These are phyloP conservation scores for Pandemis cinnamomeana DNA, from an alignment of 2,888 invertebrate genomes.

Conservation along the genomic window DNA sequence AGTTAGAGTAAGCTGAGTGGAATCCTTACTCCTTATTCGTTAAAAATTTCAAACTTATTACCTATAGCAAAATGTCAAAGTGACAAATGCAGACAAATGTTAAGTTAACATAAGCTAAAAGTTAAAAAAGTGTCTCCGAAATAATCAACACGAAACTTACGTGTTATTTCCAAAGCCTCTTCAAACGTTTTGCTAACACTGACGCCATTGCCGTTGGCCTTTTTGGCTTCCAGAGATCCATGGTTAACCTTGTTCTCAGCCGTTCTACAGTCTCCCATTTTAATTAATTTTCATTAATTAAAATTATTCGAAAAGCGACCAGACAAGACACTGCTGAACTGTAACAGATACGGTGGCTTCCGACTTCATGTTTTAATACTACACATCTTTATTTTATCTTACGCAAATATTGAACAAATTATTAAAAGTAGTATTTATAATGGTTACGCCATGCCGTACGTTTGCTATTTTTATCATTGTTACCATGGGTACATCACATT, in stretches of 20 bases:
- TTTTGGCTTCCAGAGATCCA: not conserved
- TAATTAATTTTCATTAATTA: not conserved
- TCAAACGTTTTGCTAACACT: slow-evolving; percentile 12
- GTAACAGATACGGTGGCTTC: not conserved
- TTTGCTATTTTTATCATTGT: not conserved
- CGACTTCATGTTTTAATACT: slow-evolving; percentile 7
- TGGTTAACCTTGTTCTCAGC: not conserved
- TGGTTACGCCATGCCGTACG: not conserved
- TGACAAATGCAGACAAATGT: too few species aligned
- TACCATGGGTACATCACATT: not conserved
- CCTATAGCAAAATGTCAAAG: too few species aligned
- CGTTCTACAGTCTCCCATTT: slow-evolving; percentile 1
- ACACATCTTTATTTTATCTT: slow-evolving; percentile 8
- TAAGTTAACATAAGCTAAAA: too few species aligned
- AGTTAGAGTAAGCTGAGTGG: too few species aligned
- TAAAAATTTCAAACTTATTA: too few species aligned
- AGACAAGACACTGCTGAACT: not conserved
- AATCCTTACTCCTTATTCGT: too few species aligned
- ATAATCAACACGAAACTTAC: slow-evolving; percentile 3
- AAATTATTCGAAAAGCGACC: not conserved
- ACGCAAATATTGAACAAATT: not conserved
- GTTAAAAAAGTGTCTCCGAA: too few species aligned
- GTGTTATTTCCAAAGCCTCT: slow-evolving; percentile 25
- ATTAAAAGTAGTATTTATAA: not conserved
- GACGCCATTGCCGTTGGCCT: not conserved